Percentiles rank a stretch among this genome's conserved stretches.
phyloP scores from a whole-genome alignment of 2,113 vertebrate species.

The Chionodraco myersi region DNA sequence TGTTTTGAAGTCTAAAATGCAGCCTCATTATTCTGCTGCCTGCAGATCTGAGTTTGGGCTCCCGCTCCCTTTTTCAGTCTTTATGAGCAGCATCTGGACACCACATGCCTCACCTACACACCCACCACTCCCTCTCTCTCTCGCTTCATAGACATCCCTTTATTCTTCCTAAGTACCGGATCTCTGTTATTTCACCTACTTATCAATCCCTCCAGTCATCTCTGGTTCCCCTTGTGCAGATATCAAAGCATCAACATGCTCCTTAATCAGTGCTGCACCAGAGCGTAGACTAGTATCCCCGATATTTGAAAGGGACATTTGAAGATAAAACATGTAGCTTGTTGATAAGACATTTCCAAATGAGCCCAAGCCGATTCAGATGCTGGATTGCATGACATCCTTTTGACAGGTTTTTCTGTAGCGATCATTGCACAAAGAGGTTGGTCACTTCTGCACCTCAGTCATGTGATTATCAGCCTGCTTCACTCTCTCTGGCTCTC shows the following conservation, averaged over 20 bases:
- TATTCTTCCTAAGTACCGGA: neutral
- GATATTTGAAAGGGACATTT: neutral
- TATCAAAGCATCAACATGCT: neutral
- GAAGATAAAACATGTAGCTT: neutral
- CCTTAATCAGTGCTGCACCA: neutral
- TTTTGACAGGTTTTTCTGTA: neutral
- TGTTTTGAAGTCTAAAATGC: slow-evolving; percentile 66
- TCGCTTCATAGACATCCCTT: slow-evolving; percentile 4
- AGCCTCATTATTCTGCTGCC: slow-evolving; percentile 77
- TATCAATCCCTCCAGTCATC: neutral
- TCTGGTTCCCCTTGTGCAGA: neutral
- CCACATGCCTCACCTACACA: slow-evolving; percentile 76
- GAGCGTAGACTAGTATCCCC: neutral
- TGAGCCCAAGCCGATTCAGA: neutral
- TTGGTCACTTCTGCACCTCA: neutral
- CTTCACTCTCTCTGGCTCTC: slow-evolving; percentile 14
- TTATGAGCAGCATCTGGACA: slow-evolving; percentile 79
- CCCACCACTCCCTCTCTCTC: slow-evolving; percentile 11
- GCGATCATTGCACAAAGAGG: neutral
- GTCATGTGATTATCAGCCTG: neutral
- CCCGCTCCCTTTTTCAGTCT: slow-evolving; percentile 39
- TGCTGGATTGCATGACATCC: neutral
- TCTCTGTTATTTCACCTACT: neutral
- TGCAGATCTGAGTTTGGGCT: slow-evolving; percentile 53
- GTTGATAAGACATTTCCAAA: neutral